A percentile compares a stretch with the other conserved stretches of the same genome.
Evolutionary conservation across 2,113 vertebrate genomes (phyloP).

Genomic region (Hydrolagus affinis): DNA sequence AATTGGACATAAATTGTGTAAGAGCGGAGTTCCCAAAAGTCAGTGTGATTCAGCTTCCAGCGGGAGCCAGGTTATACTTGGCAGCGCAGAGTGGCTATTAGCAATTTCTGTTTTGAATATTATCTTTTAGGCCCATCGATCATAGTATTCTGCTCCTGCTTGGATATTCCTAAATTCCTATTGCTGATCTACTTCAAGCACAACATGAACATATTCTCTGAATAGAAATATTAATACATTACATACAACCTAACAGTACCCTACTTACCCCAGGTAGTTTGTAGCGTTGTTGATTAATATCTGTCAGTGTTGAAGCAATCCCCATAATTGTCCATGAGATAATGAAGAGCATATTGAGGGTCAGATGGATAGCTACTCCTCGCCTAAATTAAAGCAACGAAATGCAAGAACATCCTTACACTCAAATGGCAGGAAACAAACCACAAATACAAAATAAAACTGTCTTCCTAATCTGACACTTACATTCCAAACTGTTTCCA

Average conservation of each 20-base stretch:
- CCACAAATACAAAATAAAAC: neutral
- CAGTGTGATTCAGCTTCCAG: too few relatives aligned
- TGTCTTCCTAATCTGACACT: conserved; percentile 11
- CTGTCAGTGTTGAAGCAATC: conserved; percentile 34
- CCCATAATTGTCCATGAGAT: conserved; percentile 36
- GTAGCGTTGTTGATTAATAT: conserved; percentile 33
- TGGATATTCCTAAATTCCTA: too few relatives aligned
- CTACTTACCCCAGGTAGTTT: conserved; percentile 36
- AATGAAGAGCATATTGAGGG: conserved; percentile 38
- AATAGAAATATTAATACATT: too few relatives aligned
- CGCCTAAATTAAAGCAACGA: neutral
- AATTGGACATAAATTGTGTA: too few relatives aligned
- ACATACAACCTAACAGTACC: neutral
- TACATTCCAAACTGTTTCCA: conserved; percentile 39
- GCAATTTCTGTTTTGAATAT: too few relatives aligned
- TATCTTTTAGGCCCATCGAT: too few relatives aligned
- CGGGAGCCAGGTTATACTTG: too few relatives aligned
- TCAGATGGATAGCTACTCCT: conserved; percentile 33
- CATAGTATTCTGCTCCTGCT: too few relatives aligned
- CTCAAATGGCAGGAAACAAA: neutral
- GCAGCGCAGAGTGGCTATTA: too few relatives aligned
- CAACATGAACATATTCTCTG: too few relatives aligned
- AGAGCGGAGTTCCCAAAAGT: too few relatives aligned
- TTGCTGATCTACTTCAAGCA: too few relatives aligned
- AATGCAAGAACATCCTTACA: neutral